Conservation (phyloP, 2,888 invertebrate species). For the Automeris io region DNA sequence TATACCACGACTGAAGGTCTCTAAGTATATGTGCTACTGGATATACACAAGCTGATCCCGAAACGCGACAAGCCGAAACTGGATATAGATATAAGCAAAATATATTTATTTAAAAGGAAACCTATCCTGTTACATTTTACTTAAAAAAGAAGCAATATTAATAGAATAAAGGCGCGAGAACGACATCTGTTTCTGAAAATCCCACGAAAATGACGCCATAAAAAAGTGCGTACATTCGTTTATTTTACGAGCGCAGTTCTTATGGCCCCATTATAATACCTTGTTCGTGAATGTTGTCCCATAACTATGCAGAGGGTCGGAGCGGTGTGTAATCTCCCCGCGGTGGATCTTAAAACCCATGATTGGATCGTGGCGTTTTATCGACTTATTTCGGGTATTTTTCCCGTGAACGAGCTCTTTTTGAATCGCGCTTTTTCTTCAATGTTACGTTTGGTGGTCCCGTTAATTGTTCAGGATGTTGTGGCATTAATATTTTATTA, state of each 20-base stretch:
- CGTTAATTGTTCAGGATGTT: background rate
- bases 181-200: background rate
- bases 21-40: too few relatives aligned
- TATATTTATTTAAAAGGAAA: too few relatives aligned
- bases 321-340: conserved; percentile 44
- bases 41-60: too few relatives aligned
- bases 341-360: conserved; percentile 50
- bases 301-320: conserved; percentile 45
- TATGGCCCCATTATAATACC: conserved; percentile 40
- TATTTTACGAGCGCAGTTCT: conserved; percentile 17
- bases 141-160: background rate
- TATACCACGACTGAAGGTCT: too few relatives aligned
- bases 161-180: background rate
- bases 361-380: conserved; percentile 59
- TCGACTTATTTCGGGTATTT: conserved; percentile 28
- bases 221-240: background rate
- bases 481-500: too few relatives aligned
- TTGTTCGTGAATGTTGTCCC: conserved; percentile 45
- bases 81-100: too few relatives aligned
- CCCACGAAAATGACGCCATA: background rate
- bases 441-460: conserved; percentile 1
- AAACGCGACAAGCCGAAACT: too few relatives aligned
- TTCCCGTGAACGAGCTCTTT: conserved; percentile 3
- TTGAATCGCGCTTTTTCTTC: conserved; percentile 6
- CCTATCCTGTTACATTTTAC: too few relatives aligned